Base-by-base conservation (phyloP, 2,888 invertebrate genomes). In the Eurytoma adleriae region DNA sequence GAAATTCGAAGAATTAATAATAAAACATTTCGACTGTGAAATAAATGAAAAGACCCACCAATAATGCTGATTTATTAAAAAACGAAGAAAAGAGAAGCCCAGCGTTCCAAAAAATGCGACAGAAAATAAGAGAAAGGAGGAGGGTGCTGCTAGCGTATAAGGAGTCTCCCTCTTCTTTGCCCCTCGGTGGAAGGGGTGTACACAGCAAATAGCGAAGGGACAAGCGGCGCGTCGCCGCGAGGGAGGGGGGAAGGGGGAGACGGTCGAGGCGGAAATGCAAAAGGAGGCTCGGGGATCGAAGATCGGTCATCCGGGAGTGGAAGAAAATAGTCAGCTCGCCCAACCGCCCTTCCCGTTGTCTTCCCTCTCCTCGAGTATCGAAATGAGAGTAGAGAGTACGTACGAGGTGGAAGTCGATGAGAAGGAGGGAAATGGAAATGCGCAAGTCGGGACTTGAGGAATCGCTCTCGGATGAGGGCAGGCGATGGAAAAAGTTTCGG, bases 271-370 rank as follows among this genome's bases (percentile, higher is more conserved):
- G 74, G 66, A 70, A 62, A 70, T 77, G 77, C 61, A 77, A 71
- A 77, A 70, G 71, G 50, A 30, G 50, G 24, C 13, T 16, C 54
- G 16, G 57, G 75, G 56, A 57, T 67, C 54, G 56, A 61, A 71
- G 48, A 71, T 59, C 59, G 57, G 20, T 52, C 50, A 14, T 56
- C 52, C 81, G 62, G 50, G 80, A 69, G 69, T 73, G 68, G 64
- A 79, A 66, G 69, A 48, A 66, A 66, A 69, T 67, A 68, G 67
- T 5, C 20, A 7, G 54, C n/a, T 54, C 14, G n/a, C 2, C 16
- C 3, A 3, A 12, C n/a, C 16, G 0, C 16, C n/a, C 54, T 14
- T 14, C 3, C 54, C 4, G 3, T 54, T 12, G 5, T 7, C 16
- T 4, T 16, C 1, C 30, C 10, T 30, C 40, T 3, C 16, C 48